Evolutionary conservation across 30 jellyfish, hydroid and myxozoan species (phyloP), one percentile per base, ranked within the genome.

Genomic region (Hydractinia echinata): DNA sequence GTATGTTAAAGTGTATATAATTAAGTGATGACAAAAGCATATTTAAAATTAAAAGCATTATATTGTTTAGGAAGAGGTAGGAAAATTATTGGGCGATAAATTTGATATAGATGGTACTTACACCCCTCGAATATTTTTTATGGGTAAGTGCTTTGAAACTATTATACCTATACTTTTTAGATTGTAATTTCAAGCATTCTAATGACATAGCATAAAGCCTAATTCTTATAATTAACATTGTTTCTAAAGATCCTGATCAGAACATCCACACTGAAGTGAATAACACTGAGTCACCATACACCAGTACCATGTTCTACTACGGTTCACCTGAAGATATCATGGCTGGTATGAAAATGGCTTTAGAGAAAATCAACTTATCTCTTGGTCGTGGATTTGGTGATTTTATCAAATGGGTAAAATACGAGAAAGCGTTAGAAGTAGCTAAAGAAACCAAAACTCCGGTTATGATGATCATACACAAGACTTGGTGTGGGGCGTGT

Each of bases 401-500:
- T 16, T 88, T 76, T 80, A 86, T 93, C 61, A 89, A 88, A 54
- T 93, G 99, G 99, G 84, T 79, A 55, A 84, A 94, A 5, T 81
- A 54, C 56, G 95, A 88, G 4, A 87, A 88, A 64, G 99, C 96
- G 58, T 83, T 83, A 71, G 99, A 93, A 72, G 61, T 87, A 20
- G 90, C 96, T 51, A 93, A 93, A 73, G 94, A 62, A 55, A 85
- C 89, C 30, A 84, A 81, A 73, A 93, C 79, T 77, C 99, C 99
- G 66, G 69, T 93, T 86, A 83, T 93, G 96, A 76, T 93, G 15
- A 76, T 93, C 7, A 93, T 93, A 72, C 99, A 93, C 56, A 76
- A 95, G 69, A 76, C 96, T 0, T 93, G 99, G 99, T 93, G 99
- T 86, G 91, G 97, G 6, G 99, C 99, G 20, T 93, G 99, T 85